phyloP scores from a whole-genome alignment of 2,888 invertebrate genomes.

The Zonitis immaculata region DNA sequence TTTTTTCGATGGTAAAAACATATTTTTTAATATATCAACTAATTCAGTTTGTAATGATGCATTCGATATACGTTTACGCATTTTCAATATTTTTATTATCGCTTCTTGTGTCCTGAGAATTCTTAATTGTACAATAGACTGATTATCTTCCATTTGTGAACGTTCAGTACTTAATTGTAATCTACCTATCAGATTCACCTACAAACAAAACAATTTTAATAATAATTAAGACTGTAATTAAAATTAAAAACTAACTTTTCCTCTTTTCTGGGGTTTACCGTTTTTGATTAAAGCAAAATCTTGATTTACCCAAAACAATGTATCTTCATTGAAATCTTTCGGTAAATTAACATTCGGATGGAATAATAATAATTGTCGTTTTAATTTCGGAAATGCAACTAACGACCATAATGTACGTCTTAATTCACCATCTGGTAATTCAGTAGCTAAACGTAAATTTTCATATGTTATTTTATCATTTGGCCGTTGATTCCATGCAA shows the following conservation, averaged over 20 bases:
- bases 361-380: slow-evolving; percentile 83
- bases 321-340: slow-evolving; percentile 91
- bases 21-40: slow-evolving; percentile 96
- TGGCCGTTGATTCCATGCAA: slow-evolving; percentile 97
- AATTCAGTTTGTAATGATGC: slow-evolving; percentile 95
- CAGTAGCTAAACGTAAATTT: slow-evolving; percentile 92
- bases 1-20: slow-evolving; percentile 98
- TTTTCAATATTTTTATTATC: slow-evolving; percentile 98
- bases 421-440: slow-evolving; percentile 92
- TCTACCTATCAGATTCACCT: slow-evolving; percentile 91
- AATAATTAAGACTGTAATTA: no score
- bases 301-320: slow-evolving; percentile 95
- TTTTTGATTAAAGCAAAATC: slow-evolving; percentile 94
- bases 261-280: slow-evolving; percentile 88
- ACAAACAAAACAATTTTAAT: slow-evolving; percentile 12
- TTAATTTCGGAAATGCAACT: slow-evolving; percentile 93
- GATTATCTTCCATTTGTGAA: slow-evolving; percentile 95
- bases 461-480: slow-evolving; percentile 93
- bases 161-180: slow-evolving; percentile 92
- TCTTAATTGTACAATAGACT: slow-evolving; percentile 94
- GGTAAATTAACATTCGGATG: slow-evolving; percentile 77
- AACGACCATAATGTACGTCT: slow-evolving; percentile 93
- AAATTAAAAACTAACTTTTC: slow-evolving; percentile 57
- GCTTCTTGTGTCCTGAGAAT: slow-evolving; percentile 94
- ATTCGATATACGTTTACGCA: slow-evolving; percentile 91